Conservation (phyloP, 1,140 invertebrate species). For the Schlechtendalia chinensis region DNA sequence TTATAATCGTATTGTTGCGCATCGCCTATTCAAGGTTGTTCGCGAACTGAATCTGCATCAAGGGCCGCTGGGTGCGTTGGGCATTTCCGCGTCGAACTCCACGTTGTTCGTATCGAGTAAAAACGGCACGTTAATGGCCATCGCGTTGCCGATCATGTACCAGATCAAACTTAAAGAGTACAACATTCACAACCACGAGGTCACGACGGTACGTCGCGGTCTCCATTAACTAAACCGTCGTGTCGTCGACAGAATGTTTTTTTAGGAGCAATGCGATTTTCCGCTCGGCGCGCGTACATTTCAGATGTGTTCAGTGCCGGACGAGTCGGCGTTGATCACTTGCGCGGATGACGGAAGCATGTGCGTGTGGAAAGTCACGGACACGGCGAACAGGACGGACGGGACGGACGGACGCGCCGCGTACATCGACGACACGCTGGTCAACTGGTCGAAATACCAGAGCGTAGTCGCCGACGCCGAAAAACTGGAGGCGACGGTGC, state of each 20-base stretch:
- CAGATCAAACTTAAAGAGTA: slow-evolving; percentile 69
- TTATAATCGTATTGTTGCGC: neutral
- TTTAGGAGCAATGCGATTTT: too few relatives aligned
- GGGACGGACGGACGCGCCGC: slow-evolving; percentile 66
- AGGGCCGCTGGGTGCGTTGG: slow-evolving; percentile 61
- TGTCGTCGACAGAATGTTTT: too few relatives aligned
- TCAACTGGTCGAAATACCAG: slow-evolving; percentile 59
- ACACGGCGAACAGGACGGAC: slow-evolving; percentile 63
- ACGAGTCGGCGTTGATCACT: slow-evolving; percentile 75
- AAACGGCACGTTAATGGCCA: slow-evolving; percentile 71
- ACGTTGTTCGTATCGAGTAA: slow-evolving; percentile 74
- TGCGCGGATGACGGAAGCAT: slow-evolving; percentile 73
- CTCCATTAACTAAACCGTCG: too few relatives aligned
- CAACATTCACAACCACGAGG: slow-evolving; percentile 67
- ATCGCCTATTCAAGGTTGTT: slow-evolving; percentile 53
- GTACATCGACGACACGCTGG: slow-evolving; percentile 61
- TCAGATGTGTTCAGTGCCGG: slow-evolving; percentile 67
- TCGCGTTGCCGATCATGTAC: slow-evolving; percentile 76
- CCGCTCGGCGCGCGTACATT: neutral
- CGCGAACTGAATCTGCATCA: slow-evolving; percentile 57
- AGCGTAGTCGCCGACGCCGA: slow-evolving; percentile 56
- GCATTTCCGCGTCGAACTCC: slow-evolving; percentile 69
- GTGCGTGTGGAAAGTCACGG: slow-evolving; percentile 79
- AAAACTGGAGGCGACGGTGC: slow-evolving; percentile 65
- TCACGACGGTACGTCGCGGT: slow-evolving; percentile 54